These are phyloP conservation scores for Stichopus horrens DNA, from an alignment of 53 echinoderm and acorn worm species.

Conservation along the genomic window DNA sequence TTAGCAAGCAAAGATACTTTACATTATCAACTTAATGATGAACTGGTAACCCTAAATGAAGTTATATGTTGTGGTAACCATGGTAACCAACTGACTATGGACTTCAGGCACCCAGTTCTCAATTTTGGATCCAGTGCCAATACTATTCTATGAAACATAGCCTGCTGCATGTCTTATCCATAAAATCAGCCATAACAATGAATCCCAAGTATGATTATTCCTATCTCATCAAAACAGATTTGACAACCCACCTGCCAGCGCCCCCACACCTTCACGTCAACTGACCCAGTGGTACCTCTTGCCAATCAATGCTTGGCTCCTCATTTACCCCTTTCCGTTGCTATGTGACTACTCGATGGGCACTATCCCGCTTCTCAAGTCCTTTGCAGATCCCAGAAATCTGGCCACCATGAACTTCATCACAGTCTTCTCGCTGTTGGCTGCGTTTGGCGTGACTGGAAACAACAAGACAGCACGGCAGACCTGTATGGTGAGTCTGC, in stretches of 20 bases:
- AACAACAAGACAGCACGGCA: slow-evolving; percentile 26
- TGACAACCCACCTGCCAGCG: slow-evolving; percentile 74
- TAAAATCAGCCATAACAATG: too few species aligned
- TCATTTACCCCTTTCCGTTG: slow-evolving; percentile 75
- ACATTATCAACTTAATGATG: too few species aligned
- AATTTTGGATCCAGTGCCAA: too few species aligned
- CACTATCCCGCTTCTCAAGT: slow-evolving; percentile 83
- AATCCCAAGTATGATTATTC: too few species aligned
- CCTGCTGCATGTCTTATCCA: too few species aligned
- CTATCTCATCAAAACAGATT: slow-evolving; percentile 46
- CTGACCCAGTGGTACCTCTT: slow-evolving; percentile 77
- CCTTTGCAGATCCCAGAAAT: slow-evolving; percentile 82
- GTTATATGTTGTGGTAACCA: too few species aligned
- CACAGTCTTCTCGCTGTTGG: slow-evolving; percentile 26
- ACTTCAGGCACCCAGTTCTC: too few species aligned
- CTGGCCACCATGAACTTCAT: slow-evolving; percentile 72
- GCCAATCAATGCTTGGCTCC: slow-evolving; percentile 81
- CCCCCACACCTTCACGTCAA: slow-evolving; percentile 63
- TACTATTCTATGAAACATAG: too few species aligned
- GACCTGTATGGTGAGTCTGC: slow-evolving; percentile 18
- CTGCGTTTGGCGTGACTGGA: background rate
- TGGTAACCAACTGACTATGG: too few species aligned
- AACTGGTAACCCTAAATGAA: too few species aligned
- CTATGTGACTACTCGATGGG: slow-evolving; percentile 97
- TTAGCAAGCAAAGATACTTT: too few species aligned